Percentiles rank a stretch among this genome's conserved stretches.
phyloP scores from a whole-genome alignment of 2,113 vertebrate genomes.

The Dipodomys merriami region DNA sequence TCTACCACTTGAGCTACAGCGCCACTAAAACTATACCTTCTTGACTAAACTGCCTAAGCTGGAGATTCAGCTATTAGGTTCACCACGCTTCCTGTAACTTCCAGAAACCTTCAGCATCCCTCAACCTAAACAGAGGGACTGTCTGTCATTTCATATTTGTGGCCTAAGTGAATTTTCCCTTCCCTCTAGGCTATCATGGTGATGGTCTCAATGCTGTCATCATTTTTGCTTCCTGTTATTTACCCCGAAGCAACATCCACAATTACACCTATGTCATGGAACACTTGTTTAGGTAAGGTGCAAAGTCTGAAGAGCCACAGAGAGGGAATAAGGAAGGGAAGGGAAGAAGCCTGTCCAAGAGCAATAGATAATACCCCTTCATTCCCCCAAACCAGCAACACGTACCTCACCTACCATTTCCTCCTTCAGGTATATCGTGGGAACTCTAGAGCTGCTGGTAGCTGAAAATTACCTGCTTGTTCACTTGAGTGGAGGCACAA shows the following conservation, averaged over 20 bases:
- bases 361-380: background rate
- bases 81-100: background rate
- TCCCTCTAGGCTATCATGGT: conserved; percentile 87
- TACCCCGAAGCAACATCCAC: conserved; percentile 88
- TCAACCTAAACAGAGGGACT: background rate
- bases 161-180: background rate
- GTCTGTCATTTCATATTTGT: background rate
- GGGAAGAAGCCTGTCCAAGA: background rate
- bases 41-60: background rate
- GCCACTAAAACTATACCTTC: too few species aligned
- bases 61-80: background rate
- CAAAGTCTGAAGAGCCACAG: background rate
- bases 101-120: background rate
- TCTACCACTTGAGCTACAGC: too few species aligned
- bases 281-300: conserved; percentile 90
- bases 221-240: conserved; percentile 89
- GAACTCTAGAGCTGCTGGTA: conserved; percentile 90
- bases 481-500: conserved; percentile 88
- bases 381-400: too few species aligned
- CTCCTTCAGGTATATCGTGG: conserved; percentile 88
- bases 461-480: conserved; percentile 90
- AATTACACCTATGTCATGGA: conserved; percentile 92
- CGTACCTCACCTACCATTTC: background rate
- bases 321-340: background rate
- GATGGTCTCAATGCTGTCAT: conserved; percentile 90